Evolutionary conservation across 2,888 invertebrate species (phyloP), one percentile per base, ranked within the genome.

Genomic region (Clivina fossor): DNA sequence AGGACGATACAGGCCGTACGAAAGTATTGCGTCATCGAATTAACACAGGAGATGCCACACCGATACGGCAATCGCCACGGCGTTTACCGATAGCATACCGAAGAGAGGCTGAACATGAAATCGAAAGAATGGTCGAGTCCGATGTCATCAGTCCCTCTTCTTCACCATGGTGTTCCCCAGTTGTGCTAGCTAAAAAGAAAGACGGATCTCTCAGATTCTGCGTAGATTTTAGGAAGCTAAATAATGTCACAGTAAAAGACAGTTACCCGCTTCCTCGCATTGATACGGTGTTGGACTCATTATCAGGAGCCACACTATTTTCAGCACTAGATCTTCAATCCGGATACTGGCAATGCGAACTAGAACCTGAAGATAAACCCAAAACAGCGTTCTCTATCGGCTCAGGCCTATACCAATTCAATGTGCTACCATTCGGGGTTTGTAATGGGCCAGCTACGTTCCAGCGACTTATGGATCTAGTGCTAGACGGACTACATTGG

Each of bases 401-500:
- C 4, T 4, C 16, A 13, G 41, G 22, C n/a, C 24, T 41, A 41
- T 41, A 9, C 16, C 22, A 41, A 22, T 41, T 41, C 13, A 19
- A 22, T 7, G 41, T 41, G 24, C 5, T 41, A 22, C 58, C 47
- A 2, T 47, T 47, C n/a, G 47, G 35, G 2, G 33, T 37, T n/a
- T 40, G 40, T 11, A 40, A 20, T 11, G 22, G 22, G 3, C 40
- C 40, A 13, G 8, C 22, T 3, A 32, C 32, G n/a, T 32, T 32
- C 5, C 8, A 7, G 22, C 11, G 20, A 13, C 24, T 5, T 20
- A 20, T 2, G 20, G 40, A 2, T 19, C 35, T 22, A 13, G 51
- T 62, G 7, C 47, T 63, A 15, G 61, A 50, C 3, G 56, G 61
- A 4, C 59, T 59, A 19, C 30, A 57, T n/a, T 58, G 59, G 37